These are phyloP conservation scores for Altica lythri DNA, from an alignment of 2,888 invertebrate species.

Conservation along the genomic window DNA sequence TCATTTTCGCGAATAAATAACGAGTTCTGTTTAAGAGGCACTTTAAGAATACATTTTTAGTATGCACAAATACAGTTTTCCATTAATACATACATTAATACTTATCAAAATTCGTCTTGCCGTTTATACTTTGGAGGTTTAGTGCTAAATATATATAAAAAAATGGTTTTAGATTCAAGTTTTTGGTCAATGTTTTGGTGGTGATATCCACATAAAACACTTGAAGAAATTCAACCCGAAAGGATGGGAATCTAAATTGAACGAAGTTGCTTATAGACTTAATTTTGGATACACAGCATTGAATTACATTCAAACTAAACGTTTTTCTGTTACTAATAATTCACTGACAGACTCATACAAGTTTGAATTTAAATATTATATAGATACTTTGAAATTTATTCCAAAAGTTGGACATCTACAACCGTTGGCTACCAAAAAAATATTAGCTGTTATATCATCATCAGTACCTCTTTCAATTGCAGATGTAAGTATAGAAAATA, in stretches of 20 bases:
- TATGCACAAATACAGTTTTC: no score
- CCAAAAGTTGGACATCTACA: conserved; percentile 59
- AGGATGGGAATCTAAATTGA: conserved; percentile 13
- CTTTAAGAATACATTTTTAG: no score
- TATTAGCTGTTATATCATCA: conserved; percentile 61
- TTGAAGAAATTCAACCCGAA: conserved; percentile 16
- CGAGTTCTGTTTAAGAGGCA: no score
- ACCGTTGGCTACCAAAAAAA: conserved; percentile 57
- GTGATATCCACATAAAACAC: conserved; percentile 32
- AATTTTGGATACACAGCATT: conserved; percentile 55
- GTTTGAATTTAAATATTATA: conserved; percentile 53
- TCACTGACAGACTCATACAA: conserved; percentile 50
- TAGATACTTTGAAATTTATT: conserved; percentile 55
- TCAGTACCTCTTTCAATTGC: no score
- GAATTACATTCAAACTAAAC: conserved; percentile 51
- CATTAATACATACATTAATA: no score
- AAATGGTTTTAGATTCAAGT: conserved; percentile 55
- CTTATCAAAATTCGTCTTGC: no score
- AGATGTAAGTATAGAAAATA: no score
- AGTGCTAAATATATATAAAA: no score
- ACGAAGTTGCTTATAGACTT: conserved; percentile 45
- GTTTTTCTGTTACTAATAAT: conserved; percentile 56
- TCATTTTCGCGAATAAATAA: no score
- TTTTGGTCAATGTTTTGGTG: conserved; percentile 33
- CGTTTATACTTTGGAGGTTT: no score